A percentile compares a stretch with the other conserved stretches of the same genome.
These are phyloP conservation scores for Formica aserva DNA, from an alignment of 2,888 invertebrate species.

Conservation along the genomic window DNA sequence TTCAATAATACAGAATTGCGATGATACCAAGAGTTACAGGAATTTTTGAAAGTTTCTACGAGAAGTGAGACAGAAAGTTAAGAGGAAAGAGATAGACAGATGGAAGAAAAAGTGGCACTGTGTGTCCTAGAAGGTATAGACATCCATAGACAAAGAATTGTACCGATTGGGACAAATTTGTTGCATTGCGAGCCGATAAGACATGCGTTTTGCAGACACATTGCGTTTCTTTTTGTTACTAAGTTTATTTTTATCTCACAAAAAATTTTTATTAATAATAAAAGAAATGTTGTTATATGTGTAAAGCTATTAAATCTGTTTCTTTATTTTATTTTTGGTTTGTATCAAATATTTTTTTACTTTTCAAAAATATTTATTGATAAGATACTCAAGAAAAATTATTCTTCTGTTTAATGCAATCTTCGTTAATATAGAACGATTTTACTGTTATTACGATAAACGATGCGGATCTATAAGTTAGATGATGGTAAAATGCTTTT, in stretches of 20 bases:
- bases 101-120: slow-evolving; percentile 8
- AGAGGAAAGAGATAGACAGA: neutral
- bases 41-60: slow-evolving; percentile 14
- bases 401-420: neutral
- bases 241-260: neutral
- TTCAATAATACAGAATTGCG: neutral
- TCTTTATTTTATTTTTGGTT: neutral
- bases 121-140: neutral
- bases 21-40: neutral
- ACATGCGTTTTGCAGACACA: neutral
- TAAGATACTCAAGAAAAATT: neutral
- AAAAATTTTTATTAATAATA: neutral
- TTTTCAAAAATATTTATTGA: neutral
- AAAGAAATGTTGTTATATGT: neutral
- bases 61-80: slow-evolving; percentile 13
- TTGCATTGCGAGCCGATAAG: neutral
- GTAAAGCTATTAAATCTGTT: neutral
- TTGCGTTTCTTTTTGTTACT: neutral
- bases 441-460: neutral
- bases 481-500: neutral
- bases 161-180: neutral
- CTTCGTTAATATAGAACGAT: neutral
- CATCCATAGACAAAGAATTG: neutral
- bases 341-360: neutral
- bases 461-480: slow-evolving; percentile 19